Percentiles rank a stretch among this genome's conserved stretches.
Evolutionary conservation across 2,797 vertebrate genomes (phyloP).

Genomic region (Echiichthys vipera): DNA sequence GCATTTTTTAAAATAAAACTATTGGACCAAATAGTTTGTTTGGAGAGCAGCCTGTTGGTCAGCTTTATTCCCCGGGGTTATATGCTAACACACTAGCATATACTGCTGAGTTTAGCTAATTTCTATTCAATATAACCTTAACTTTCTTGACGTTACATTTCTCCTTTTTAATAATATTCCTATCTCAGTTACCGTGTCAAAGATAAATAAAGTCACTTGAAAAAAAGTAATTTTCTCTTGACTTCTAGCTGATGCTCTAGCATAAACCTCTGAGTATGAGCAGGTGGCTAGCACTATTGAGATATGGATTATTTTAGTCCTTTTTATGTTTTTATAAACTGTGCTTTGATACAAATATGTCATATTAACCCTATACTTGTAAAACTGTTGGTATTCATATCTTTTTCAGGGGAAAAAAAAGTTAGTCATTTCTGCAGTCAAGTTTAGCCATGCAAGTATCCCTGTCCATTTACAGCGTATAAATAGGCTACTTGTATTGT

Average conservation of each 20-base stretch:
- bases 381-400: neutral
- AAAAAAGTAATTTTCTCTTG: neutral
- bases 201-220: neutral
- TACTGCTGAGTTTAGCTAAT: neutral
- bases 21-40: neutral
- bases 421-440: neutral
- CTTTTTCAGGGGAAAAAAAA: neutral
- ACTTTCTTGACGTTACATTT: neutral
- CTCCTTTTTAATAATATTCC: neutral
- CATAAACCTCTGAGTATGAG: neutral
- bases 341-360: neutral
- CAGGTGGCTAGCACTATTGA: neutral
- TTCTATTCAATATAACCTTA: neutral
- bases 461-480: neutral
- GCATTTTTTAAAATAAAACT: neutral
- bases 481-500: neutral
- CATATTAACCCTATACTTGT: neutral
- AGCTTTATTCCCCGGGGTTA: neutral
- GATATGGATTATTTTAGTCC: neutral
- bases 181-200: neutral
- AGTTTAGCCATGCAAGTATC: neutral
- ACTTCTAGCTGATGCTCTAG: neutral
- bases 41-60: neutral
- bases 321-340: neutral
- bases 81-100: neutral